phyloP scores from a whole-genome alignment of 2,113 vertebrate species.

The Syngnathus floridae region DNA sequence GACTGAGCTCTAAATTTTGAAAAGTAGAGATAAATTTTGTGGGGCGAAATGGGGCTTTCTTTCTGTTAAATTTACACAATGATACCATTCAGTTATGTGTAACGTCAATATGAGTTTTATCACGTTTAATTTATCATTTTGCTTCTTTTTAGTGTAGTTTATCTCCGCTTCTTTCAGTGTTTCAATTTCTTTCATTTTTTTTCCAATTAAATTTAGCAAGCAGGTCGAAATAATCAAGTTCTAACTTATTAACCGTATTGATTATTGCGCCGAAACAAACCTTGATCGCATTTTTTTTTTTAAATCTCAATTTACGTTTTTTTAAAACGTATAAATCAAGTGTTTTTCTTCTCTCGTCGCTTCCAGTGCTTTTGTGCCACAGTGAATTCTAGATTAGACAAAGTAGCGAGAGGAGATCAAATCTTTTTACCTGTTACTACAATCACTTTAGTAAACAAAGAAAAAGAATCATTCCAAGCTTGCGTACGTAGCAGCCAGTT shows the following conservation, averaged over 20 bases:
- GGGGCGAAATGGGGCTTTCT: background rate
- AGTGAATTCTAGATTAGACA: conserved; percentile 37
- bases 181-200: no score
- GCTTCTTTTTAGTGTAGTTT: no score
- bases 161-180: no score
- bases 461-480: conserved; percentile 38
- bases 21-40: background rate
- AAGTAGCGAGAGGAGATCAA: conserved; percentile 24
- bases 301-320: background rate
- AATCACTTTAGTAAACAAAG: conserved; percentile 24
- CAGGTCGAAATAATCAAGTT: background rate
- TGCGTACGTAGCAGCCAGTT: conserved; percentile 33
- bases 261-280: background rate
- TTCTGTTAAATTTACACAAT: background rate
- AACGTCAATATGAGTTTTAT: background rate
- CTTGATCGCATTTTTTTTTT: background rate
- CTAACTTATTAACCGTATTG: background rate
- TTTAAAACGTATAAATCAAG: background rate
- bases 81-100: background rate
- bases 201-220: no score
- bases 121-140: background rate
- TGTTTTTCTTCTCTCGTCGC: background rate
- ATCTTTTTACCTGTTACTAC: conserved; percentile 42
- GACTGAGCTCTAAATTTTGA: no score
- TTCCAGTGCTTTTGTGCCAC: conserved; percentile 55